Percentiles rank a stretch among this genome's conserved stretches.
phyloP scores from a whole-genome alignment of 1,140 invertebrate genomes.

The Neotoxoptera formosana region DNA sequence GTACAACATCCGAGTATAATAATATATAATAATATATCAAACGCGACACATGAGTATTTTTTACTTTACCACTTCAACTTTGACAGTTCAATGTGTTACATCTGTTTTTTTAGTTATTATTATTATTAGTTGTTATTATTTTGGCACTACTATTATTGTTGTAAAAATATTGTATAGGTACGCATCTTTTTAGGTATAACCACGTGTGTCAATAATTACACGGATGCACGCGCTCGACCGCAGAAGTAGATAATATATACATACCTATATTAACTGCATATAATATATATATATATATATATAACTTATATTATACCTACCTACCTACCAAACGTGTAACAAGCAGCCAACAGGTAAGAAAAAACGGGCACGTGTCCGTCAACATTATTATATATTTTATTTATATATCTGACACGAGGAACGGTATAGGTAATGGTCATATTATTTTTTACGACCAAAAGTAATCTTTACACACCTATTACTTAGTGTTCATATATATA shows the following conservation, averaged over 20 bases:
- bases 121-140: no score
- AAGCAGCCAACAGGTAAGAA: not conserved
- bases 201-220: not conserved
- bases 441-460: slow-evolving; percentile 6
- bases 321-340: not conserved
- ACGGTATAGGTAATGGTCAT: not conserved
- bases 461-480: not conserved
- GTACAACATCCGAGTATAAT: not conserved
- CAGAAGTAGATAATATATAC: not conserved
- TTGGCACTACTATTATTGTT: not conserved
- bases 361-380: not conserved
- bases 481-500: not conserved
- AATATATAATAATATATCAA: not conserved
- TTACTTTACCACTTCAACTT: not conserved
- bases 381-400: not conserved
- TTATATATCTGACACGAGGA: not conserved
- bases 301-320: not conserved
- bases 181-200: not conserved
- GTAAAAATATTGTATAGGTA: not conserved
- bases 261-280: not conserved
- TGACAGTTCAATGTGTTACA: not conserved
- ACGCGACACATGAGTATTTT: not conserved
- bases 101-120: not conserved
- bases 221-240: not conserved
- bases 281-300: not conserved